phyloP scores from a whole-genome alignment of 23 tunicate genomes.

The Ascidia mentula region DNA sequence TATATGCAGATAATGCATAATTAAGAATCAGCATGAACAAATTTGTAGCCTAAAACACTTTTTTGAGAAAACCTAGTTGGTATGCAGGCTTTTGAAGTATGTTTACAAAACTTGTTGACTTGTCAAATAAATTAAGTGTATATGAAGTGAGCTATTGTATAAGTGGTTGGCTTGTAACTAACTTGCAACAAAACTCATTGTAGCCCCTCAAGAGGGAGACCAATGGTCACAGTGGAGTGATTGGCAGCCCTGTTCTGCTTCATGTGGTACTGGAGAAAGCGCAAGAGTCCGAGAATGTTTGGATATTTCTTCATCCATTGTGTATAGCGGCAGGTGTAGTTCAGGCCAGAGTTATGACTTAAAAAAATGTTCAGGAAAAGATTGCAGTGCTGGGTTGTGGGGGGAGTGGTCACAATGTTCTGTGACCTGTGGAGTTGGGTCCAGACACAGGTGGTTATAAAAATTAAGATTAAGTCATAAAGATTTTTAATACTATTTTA shows the following conservation, averaged over 20 bases:
- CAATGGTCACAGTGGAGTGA: background rate
- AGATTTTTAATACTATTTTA: too few species aligned
- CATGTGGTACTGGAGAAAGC: slow-evolving; percentile 5
- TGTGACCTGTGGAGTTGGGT: slow-evolving; percentile 16
- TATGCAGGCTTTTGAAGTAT: too few species aligned
- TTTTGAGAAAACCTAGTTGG: too few species aligned
- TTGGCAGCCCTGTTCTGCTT: background rate
- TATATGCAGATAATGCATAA: too few species aligned
- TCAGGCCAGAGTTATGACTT: background rate
- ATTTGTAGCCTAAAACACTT: too few species aligned
- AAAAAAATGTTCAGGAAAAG: background rate
- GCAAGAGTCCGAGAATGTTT: slow-evolving; percentile 12
- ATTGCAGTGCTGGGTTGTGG: slow-evolving; percentile 7
- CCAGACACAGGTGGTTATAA: slow-evolving; percentile 12
- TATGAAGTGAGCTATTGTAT: too few species aligned
- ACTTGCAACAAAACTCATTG: background rate
- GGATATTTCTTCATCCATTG: background rate
- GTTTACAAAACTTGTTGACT: too few species aligned
- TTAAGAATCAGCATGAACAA: too few species aligned
- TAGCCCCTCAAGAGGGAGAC: background rate
- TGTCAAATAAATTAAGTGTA: too few species aligned
- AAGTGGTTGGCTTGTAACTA: background rate
- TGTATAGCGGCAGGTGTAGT: background rate
- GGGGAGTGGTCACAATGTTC: slow-evolving; percentile 15
- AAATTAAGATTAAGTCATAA: too few species aligned